phyloP scores from a whole-genome alignment of 2,113 vertebrate species.

The Entomyzon cyanotis region DNA sequence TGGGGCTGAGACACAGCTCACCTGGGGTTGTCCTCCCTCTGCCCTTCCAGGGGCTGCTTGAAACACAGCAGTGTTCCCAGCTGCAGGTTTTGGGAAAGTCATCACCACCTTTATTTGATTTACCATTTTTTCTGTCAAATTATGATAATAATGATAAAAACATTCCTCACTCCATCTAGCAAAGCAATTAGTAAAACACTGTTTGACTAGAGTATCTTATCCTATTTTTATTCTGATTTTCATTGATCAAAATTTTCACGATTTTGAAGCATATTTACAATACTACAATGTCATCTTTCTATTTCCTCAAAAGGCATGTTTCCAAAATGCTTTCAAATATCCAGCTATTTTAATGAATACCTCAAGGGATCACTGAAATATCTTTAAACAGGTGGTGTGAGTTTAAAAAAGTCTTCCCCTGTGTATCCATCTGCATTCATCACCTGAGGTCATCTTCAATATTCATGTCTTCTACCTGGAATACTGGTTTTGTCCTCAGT shows the following conservation, averaged over 20 bases:
- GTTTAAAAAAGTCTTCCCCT: neutral
- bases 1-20: neutral
- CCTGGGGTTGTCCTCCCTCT: accelerated
- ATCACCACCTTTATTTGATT: neutral
- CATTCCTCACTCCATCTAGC: neutral
- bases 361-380: neutral
- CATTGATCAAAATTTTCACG: neutral
- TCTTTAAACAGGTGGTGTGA: neutral
- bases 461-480: neutral
- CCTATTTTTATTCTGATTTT: neutral
- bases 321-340: neutral
- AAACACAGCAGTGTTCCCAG: neutral
- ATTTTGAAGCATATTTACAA: neutral
- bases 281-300: neutral
- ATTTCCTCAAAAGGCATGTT: neutral
- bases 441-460: neutral
- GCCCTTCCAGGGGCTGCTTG: neutral
- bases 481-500: neutral
- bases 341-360: neutral
- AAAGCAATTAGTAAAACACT: neutral
- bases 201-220: neutral
- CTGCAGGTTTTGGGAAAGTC: neutral
- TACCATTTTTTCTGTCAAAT: neutral
- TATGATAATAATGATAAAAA: neutral
- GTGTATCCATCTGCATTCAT: neutral